Evolutionary conservation across 2,113 vertebrate genomes (phyloP).

Genomic region (Ptilonorhynchus violaceus): DNA sequence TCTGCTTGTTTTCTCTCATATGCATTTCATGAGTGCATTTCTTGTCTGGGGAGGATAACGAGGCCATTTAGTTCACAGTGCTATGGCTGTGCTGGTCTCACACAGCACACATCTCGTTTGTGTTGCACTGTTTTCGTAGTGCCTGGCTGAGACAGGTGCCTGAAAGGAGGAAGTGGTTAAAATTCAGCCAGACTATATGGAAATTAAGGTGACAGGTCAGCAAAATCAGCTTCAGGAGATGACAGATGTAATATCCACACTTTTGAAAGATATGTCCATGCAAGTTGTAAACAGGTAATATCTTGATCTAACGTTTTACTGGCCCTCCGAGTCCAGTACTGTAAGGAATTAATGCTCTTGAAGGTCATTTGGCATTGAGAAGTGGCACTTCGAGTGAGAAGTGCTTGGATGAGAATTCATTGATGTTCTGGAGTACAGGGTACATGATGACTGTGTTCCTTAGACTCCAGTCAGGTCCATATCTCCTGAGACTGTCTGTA

Average conservation of each 20-base stretch:
- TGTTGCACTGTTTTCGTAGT: neutral
- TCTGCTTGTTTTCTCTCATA: neutral
- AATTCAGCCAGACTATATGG: neutral
- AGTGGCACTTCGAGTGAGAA: neutral
- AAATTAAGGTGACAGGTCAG: neutral
- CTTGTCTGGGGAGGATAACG: neutral
- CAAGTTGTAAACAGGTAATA: neutral
- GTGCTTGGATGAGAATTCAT: neutral
- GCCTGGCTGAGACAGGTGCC: neutral
- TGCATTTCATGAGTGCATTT: neutral
- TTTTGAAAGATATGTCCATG: neutral
- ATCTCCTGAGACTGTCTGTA: neutral
- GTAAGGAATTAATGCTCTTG: neutral
- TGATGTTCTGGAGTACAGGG: neutral
- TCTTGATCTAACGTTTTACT: neutral
- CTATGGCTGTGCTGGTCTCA: neutral
- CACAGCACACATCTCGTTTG: neutral
- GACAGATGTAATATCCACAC: neutral
- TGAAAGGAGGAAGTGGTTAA: neutral
- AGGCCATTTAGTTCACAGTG: neutral
- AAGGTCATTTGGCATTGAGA: neutral
- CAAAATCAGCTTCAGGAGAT: neutral
- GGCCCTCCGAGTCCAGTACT: neutral
- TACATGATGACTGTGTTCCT: neutral
- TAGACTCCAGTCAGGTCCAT: accelerated